A percentile compares a stretch with the other conserved stretches of the same genome.
Evolutionary conservation across 1,140 invertebrate genomes (phyloP).

Genomic region (Drosophila sechellia): DNA sequence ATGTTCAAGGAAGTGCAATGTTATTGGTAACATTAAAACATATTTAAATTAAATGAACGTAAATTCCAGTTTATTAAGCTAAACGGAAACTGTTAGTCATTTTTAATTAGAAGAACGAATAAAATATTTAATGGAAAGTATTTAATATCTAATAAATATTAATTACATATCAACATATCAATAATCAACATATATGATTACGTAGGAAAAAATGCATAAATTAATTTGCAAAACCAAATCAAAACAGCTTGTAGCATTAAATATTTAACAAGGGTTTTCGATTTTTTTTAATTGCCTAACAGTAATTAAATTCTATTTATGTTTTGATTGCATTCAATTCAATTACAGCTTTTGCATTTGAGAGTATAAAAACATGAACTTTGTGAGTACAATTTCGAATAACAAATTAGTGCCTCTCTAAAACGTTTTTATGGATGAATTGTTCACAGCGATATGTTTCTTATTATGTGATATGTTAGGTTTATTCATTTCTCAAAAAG

Average conservation of each 20-base stretch:
- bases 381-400: too few relatives aligned
- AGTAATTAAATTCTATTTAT: background rate
- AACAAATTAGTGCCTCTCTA: too few relatives aligned
- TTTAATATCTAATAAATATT: background rate
- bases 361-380: too few relatives aligned
- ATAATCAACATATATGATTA: background rate
- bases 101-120: too few relatives aligned
- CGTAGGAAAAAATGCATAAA: conserved; percentile 4
- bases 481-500: conserved; percentile 9
- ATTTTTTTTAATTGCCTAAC: background rate
- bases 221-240: conserved; percentile 1
- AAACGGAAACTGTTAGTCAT: background rate
- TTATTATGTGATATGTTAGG: background rate
- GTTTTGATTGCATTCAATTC: background rate
- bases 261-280: too few relatives aligned
- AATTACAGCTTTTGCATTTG: background rate
- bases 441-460: too few relatives aligned
- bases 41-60: background rate
- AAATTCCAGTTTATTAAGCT: too few relatives aligned
- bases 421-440: too few relatives aligned
- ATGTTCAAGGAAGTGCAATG: background rate
- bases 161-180: too few relatives aligned
- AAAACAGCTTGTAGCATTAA: background rate
- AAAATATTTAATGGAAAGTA: background rate
- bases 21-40: background rate